Evolutionary conservation across 2,888 invertebrate species (phyloP).

Genomic region (Sabatieria punctata): DNA sequence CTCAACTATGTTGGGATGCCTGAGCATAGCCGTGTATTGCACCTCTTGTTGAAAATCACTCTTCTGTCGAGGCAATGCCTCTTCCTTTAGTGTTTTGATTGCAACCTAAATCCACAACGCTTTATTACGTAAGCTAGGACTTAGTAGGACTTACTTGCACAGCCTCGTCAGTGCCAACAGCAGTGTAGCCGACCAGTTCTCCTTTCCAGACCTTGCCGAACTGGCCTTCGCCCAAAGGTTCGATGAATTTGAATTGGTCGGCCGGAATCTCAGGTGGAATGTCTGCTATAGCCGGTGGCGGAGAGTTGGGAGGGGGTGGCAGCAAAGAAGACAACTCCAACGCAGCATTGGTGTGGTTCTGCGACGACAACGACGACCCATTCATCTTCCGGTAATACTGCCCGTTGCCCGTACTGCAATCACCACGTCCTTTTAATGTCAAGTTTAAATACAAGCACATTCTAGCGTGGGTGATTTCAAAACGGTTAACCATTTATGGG

Average conservation of each 20-base stretch:
- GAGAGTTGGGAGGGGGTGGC: conserved; percentile 19
- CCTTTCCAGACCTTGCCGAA: conserved; percentile 96
- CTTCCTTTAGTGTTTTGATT: conserved; percentile 81
- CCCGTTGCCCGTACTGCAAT: conserved; percentile 16
- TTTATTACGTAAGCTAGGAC: background rate
- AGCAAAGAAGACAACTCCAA: conserved; percentile 18
- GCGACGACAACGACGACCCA: conserved; percentile 40
- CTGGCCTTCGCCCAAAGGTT: conserved; percentile 84
- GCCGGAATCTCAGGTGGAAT: conserved; percentile 1
- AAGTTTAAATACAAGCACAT: no score
- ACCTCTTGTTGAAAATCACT: conserved; percentile 82
- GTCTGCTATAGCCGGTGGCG: background rate
- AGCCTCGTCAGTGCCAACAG: conserved; percentile 38
- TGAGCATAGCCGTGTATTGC: conserved; percentile 73
- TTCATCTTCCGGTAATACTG: conserved; percentile 56
- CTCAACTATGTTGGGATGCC: conserved; percentile 85
- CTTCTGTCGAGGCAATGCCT: conserved; percentile 72
- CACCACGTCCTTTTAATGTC: no score
- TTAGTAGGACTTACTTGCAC: background rate
- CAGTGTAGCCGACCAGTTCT: conserved; percentile 43
- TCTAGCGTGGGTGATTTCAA: no score
- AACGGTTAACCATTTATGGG: no score
- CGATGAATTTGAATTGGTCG: conserved; percentile 45
- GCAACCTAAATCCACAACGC: conserved; percentile 51
- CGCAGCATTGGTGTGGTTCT: background rate